Base-by-base conservation (phyloP, 2,888 invertebrate species). In the Oscheius sp. region DNA sequence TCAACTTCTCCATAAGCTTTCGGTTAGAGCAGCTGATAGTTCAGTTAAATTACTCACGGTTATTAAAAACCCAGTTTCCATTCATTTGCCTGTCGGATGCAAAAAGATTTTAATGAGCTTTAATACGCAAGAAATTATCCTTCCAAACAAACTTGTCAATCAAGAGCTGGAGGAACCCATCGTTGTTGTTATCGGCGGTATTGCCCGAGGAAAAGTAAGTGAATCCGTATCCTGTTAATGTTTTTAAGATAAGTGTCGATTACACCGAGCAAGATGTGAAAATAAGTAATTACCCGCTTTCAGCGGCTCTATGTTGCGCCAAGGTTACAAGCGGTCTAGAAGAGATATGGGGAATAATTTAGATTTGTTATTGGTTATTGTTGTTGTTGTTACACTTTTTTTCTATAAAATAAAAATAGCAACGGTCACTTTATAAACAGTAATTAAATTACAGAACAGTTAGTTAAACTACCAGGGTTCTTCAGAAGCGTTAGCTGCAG, bases 221-320 rank as follows among this genome's bases (percentile, higher is more conserved):
- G 20, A 4, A 8, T 45, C 14, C 45, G 2, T 20, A n/a, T 59
- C 17, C 6, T 24, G 2, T 44, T 12, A 24, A 61, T 62, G 9
- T 3, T 47, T 62, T 47, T 49, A 85, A 91, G 90, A 89, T 91
- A 5, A 87, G 89, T 67, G 87, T 89, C 0, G 94, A 96, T 87
- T 98, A 96, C 87, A 90, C 92, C 0, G 96, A 98, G 89, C 93
- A 92, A 74, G 91, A 91, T 0, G 90, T 94, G 85, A 94, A 97
- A 2, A 92, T 99, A 67, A 95, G 95, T 87, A 94, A 93, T 86
- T 97, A 95, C 88, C 98, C 97, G 2, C 88, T 98, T 41, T 97
- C 96, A 38, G 98, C 93, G 24, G 98, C 98, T 9, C 89, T 97
- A 67, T 92, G 97, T 0, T 98, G 97, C 88, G 92, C 94, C 26